These are phyloP conservation scores for Macrobrachium rosenbergii DNA, from an alignment of 1,140 invertebrate species.

Conservation along the genomic window DNA sequence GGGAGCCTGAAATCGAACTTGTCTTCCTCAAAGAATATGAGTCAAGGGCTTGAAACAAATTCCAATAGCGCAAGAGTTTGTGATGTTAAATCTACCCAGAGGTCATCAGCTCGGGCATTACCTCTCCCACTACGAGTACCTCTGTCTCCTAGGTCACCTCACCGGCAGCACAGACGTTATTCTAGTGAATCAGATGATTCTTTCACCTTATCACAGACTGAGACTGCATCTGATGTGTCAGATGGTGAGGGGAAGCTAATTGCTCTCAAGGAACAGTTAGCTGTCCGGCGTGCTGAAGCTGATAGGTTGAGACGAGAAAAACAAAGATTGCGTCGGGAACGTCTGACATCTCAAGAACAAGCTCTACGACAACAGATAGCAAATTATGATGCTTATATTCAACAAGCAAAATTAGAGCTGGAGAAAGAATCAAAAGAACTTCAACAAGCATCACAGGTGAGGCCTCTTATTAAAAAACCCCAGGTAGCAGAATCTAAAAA, in stretches of 20 bases:
- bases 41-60: constrained; percentile 16
- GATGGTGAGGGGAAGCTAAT: constrained; percentile 74
- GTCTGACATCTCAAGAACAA: constrained; percentile 73
- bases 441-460: constrained; percentile 68
- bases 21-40: constrained; percentile 16
- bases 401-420: constrained; percentile 71
- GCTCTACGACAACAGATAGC: constrained; percentile 74
- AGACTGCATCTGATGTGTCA: constrained; percentile 74
- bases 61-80: constrained; percentile 27
- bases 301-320: constrained; percentile 72
- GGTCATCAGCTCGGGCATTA: constrained; percentile 17
- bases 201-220: constrained; percentile 72
- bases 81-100: constrained; percentile 38
- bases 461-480: constrained; percentile 74
- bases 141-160: constrained; percentile 66
- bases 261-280: constrained; percentile 73
- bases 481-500: constrained; percentile 68
- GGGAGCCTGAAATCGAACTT: neutral
- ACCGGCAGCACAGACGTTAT: constrained; percentile 68
- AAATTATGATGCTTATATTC: constrained; percentile 73
- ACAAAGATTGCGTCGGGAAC: constrained; percentile 71
- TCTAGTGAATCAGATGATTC: constrained; percentile 76
- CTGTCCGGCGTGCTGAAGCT: constrained; percentile 72
- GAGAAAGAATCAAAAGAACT: constrained; percentile 70
- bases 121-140: constrained; percentile 66